Evolutionary conservation across 2,888 invertebrate species (phyloP).

Genomic region (Cosmia trapezina): DNA sequence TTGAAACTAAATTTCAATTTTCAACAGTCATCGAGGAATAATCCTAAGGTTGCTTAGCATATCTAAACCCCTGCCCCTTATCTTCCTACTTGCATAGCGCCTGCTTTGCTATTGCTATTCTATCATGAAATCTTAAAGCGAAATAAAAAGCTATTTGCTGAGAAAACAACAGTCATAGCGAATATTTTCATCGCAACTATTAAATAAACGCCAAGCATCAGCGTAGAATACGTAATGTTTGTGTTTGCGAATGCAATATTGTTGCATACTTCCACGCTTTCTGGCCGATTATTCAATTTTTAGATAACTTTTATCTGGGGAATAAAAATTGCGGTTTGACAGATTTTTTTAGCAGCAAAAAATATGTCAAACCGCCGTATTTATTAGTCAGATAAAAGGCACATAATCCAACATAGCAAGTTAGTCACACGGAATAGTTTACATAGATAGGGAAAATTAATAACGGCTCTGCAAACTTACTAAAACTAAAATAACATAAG

Average conservation of each 20-base stretch:
- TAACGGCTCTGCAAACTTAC: not conserved
- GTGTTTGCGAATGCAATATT: not conserved
- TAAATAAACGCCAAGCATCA: not conserved
- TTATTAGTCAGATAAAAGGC: not conserved
- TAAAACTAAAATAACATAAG: not conserved
- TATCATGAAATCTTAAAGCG: slow-evolving; percentile 1
- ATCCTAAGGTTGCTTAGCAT: not conserved
- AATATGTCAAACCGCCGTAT: not conserved
- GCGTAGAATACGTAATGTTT: not conserved
- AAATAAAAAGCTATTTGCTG: not conserved
- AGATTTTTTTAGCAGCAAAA: not conserved
- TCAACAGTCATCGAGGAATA: not conserved
- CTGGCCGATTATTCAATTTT: not conserved
- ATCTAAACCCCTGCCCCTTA: not conserved
- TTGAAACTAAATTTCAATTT: not conserved
- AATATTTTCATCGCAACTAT: not conserved
- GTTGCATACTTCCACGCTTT: not conserved
- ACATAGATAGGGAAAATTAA: not conserved
- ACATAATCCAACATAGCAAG: too few relatives aligned
- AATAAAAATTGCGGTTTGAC: not conserved
- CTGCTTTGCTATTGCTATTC: not conserved
- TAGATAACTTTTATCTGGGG: not conserved
- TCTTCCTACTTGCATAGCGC: not conserved
- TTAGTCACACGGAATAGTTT: not conserved
- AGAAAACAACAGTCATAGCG: not conserved